These are phyloP conservation scores for Coenobita brevimanus DNA, from an alignment of 1,140 invertebrate genomes.

Conservation along the genomic window DNA sequence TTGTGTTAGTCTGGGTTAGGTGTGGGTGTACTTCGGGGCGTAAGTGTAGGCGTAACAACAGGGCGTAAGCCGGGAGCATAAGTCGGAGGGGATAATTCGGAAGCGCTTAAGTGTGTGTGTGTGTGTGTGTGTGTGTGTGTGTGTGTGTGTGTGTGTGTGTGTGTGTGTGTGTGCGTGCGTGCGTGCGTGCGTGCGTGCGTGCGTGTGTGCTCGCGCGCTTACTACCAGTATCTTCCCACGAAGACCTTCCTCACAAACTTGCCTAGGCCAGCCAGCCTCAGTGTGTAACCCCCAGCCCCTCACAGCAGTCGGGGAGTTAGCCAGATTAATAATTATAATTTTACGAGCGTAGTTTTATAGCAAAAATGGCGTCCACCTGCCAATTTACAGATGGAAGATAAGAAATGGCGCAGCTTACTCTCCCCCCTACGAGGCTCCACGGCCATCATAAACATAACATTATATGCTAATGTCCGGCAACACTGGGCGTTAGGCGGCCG, in stretches of 20 bases:
- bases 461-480: constrained; percentile 11
- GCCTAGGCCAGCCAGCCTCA: no score
- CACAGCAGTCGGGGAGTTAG: constrained; percentile 11
- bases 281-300: neutral
- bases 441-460: constrained; percentile 9
- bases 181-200: neutral
- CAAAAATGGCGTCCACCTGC: constrained; percentile 18
- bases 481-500: neutral
- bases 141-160: constrained; percentile 20
- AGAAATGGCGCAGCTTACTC: constrained; percentile 1
- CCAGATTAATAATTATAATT: constrained; percentile 42
- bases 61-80: no score
- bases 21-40: no score
- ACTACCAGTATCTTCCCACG: no score
- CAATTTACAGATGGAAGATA: constrained; percentile 39
- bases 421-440: neutral
- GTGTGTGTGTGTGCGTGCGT: constrained; percentile 8
- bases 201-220: no score
- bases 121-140: constrained; percentile 7
- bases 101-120: neutral
- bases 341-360: constrained; percentile 38
- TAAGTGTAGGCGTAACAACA: no score
- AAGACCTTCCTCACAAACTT: no score
- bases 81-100: no score
- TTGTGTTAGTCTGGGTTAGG: no score